Conservation (phyloP, 2,797 vertebrate species). For the Orestias chungarensis region DNA sequence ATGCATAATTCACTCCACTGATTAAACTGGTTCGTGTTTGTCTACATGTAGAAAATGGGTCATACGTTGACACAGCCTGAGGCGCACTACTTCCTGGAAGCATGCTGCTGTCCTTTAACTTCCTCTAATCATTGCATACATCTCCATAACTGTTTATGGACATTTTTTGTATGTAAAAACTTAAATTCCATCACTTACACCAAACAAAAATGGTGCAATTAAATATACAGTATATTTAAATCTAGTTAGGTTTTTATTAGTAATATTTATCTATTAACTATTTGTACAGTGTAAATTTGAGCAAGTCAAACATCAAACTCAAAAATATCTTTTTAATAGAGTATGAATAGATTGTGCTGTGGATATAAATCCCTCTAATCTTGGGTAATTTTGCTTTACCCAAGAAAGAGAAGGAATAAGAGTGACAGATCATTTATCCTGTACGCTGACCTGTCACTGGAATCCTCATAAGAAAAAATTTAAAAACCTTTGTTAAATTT, state of each 20-base stretch:
- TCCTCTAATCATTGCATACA: constrained; percentile 36
- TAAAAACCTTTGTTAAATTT: constrained; percentile 3
- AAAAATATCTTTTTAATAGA: neutral
- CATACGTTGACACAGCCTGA: constrained; percentile 41
- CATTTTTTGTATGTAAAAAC: neutral
- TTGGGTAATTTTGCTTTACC: too few species aligned
- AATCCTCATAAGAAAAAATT: constrained; percentile 28
- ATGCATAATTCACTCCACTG: neutral
- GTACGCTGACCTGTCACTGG: constrained; percentile 29
- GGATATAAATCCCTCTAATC: neutral
- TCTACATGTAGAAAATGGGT: constrained; percentile 2
- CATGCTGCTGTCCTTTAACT: constrained; percentile 23
- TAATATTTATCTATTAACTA: neutral
- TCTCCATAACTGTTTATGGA: neutral
- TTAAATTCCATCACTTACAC: neutral
- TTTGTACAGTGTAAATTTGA: too few species aligned
- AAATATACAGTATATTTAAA: neutral
- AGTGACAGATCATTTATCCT: constrained; percentile 20
- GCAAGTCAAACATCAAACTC: neutral
- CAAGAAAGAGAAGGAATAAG: constrained; percentile 17
- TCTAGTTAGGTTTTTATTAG: neutral
- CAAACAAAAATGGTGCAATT: neutral
- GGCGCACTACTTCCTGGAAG: constrained; percentile 41
- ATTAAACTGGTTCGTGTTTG: neutral
- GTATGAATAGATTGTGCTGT: neutral